Base-by-base conservation (phyloP, 1,140 invertebrate genomes). In the Drepana arcuata region DNA sequence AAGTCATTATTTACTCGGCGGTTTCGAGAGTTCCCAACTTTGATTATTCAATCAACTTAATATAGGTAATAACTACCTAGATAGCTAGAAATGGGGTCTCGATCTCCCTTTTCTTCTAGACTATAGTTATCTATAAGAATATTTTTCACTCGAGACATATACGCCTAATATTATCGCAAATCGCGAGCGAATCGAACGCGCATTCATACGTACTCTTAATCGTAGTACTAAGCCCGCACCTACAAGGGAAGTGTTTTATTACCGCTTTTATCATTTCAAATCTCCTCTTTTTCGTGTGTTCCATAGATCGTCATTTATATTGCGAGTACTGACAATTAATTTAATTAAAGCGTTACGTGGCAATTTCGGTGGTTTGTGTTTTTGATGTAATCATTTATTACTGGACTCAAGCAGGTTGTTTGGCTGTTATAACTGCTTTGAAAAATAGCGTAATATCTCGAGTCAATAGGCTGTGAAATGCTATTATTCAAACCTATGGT, bases 251-350 rank as follows among this genome's bases (percentile, higher is more conserved):
- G 62, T 72, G 71, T 70, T 75, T 74, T 75, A 79, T 75, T 75
- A 70, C 67, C 63, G 55, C 60, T 61, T 69, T 72, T 79, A 79
- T 79, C 74, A 55, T 58, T 60, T 41, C 34, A 51, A 63, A 77
- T 77, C 72, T 63, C 65, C 52, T 63, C 69, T 73, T 70, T 72
- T 62, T 52, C 51, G 39, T 55, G 41, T 31, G 50, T 60, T 62
- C 59, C 57, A 62, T 65, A 59, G 59, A 59, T 79, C 66, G 68
- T 79, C 75, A 71, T 80, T 80, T 66, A 68, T 80, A 80, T 77
- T 53, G 69, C 68, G 58, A 67, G 59, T 57, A 57, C 50, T 64
- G 56, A 75, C 70, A 65, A 80, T 80, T 80, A 80, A 80, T 80
- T 77, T 68, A 80, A 80, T 80, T 80, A 80, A 65, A 45, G 59